phyloP scores from a whole-genome alignment of 2,888 invertebrate genomes.

The Pimpla rufipes region DNA sequence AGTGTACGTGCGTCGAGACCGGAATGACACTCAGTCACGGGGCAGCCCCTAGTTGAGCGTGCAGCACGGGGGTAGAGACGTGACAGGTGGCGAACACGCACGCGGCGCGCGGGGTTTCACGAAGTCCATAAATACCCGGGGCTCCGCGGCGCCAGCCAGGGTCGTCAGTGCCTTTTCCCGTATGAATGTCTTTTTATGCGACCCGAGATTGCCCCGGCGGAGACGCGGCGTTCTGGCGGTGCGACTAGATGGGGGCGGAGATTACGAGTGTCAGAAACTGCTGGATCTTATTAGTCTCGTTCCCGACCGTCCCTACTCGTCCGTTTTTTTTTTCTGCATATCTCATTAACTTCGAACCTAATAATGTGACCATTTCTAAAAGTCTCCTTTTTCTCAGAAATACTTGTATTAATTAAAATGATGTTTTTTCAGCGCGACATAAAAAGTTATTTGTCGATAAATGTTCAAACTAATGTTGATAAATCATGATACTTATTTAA shows the following conservation, averaged over 20 bases:
- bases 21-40: conserved; percentile 45
- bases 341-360: not conserved
- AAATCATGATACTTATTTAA: no score
- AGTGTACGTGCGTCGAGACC: conserved; percentile 40
- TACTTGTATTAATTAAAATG: no score
- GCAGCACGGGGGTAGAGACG: conserved; percentile 15
- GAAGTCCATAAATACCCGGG: conserved; percentile 56
- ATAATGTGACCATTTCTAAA: not conserved
- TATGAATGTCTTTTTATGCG: conserved; percentile 43
- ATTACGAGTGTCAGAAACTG: conserved; percentile 51
- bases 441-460: no score
- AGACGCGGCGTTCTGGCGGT: conserved; percentile 27
- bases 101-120: conserved; percentile 23
- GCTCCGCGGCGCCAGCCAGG: conserved; percentile 57
- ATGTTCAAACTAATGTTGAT: no score
- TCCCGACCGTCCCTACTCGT: conserved; percentile 5
- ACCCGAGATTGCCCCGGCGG: conserved; percentile 11
- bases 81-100: conserved; percentile 62
- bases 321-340: conserved; percentile 19
- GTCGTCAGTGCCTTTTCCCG: conserved; percentile 49
- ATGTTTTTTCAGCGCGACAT: no score
- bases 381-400: not conserved
- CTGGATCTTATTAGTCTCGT: conserved; percentile 57
- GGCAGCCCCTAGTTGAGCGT: conserved; percentile 19
- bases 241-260: conserved; percentile 40